Evolutionary conservation across 2,113 vertebrate genomes (phyloP).

Genomic region (Gasterosteus nipponicus): DNA sequence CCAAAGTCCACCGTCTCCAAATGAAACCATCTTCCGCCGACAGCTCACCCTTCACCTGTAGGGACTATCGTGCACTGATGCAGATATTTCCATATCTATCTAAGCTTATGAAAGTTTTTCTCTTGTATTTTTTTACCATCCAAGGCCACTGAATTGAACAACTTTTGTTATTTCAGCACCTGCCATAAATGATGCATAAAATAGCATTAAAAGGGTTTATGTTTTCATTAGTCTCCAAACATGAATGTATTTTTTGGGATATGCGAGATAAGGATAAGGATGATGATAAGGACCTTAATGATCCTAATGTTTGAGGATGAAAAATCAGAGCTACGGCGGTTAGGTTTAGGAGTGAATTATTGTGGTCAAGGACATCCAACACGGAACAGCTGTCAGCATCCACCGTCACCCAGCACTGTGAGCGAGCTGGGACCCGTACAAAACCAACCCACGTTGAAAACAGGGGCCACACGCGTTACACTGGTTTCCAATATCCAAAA

Average conservation of each 20-base stretch:
- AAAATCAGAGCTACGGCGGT: background rate
- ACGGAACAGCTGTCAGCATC: background rate
- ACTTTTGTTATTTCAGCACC: conserved; percentile 6
- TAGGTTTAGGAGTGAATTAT: background rate
- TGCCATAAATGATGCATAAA: background rate
- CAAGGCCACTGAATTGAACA: background rate
- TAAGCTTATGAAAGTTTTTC: conserved; percentile 25
- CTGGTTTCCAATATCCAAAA: background rate
- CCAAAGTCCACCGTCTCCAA: conserved; percentile 34
- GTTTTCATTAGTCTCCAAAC: background rate
- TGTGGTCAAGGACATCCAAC: background rate
- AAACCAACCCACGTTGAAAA: background rate
- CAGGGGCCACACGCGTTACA: background rate
- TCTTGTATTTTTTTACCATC: conserved; percentile 10
- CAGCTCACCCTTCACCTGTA: conserved; percentile 32
- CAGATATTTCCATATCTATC: conserved; percentile 47
- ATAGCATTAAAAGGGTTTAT: background rate
- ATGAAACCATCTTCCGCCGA: conserved; percentile 29
- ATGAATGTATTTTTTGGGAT: too few relatives aligned
- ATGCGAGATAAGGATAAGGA: too few relatives aligned
- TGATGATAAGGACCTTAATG: too few relatives aligned
- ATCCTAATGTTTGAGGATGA: background rate
- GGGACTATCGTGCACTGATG: conserved; percentile 44
- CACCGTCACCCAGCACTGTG: background rate
- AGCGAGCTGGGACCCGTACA: background rate